Percentiles rank a stretch among this genome's conserved stretches.
phyloP scores from a whole-genome alignment of 2,113 vertebrate genomes.

The Hystrix brachyura region DNA sequence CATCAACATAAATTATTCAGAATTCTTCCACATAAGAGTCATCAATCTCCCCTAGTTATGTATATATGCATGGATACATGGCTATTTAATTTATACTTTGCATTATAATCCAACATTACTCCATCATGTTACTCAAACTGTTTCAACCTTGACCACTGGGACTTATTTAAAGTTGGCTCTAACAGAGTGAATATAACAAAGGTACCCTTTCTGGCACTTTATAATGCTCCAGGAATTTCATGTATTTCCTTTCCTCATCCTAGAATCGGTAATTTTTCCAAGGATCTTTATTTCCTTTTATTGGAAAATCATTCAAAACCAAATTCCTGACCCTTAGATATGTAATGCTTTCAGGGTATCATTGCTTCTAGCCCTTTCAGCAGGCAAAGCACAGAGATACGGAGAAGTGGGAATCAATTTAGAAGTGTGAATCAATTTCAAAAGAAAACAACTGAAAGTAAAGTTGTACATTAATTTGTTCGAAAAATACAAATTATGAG shows the following conservation, averaged over 20 bases:
- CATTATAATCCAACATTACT: not conserved
- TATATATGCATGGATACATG: not conserved
- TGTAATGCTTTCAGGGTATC: accelerated
- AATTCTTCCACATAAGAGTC: not conserved
- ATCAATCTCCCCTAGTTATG: not conserved
- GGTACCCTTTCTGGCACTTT: not conserved
- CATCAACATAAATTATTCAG: not conserved
- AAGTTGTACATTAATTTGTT: not conserved
- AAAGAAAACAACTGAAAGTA: not conserved
- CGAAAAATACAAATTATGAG: not conserved
- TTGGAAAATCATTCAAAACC: not conserved
- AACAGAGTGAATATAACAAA: not conserved
- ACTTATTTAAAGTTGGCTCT: not conserved
- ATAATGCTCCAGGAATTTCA: not conserved
- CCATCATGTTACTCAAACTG: not conserved
- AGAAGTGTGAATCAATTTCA: not conserved
- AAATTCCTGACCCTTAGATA: not conserved
- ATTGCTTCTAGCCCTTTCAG: not conserved
- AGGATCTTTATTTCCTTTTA: not conserved
- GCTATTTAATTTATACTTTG: not conserved
- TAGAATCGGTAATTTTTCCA: not conserved
- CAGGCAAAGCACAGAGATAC: not conserved
- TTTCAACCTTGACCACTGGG: not conserved
- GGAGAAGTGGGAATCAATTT: too few relatives aligned
- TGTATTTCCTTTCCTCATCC: not conserved